phyloP scores from a whole-genome alignment of 2,888 invertebrate genomes.

The Taenaris catops region DNA sequence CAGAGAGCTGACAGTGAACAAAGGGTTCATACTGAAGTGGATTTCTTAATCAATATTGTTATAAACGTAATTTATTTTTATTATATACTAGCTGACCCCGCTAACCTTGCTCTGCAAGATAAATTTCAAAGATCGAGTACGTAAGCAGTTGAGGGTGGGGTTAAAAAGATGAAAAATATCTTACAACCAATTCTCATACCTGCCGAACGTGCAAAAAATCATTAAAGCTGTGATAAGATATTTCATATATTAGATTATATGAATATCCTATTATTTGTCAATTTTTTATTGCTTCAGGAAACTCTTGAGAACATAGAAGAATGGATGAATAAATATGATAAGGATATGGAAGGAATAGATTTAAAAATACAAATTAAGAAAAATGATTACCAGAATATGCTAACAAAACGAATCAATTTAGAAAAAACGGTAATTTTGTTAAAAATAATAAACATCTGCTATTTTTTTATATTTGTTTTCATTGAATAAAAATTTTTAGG shows the following conservation, averaged over 20 bases:
- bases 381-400: constrained; percentile 41
- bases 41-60: constrained; percentile 41
- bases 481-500: no score
- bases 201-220: no score
- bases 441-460: no score
- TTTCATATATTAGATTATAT: not conserved
- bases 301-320: constrained; percentile 48
- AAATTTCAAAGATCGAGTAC: no score
- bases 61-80: constrained; percentile 45
- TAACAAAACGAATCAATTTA: constrained; percentile 35
- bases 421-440: constrained; percentile 42
- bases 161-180: no score
- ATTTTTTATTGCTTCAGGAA: constrained; percentile 36
- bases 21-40: constrained; percentile 56
- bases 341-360: constrained; percentile 53
- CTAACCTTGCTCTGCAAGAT: no score
- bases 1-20: constrained; percentile 45
- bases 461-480: no score
- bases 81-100: no score
- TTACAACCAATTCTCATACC: no score
- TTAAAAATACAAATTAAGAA: constrained; percentile 55
- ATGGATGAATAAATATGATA: constrained; percentile 62
- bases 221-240: no score
- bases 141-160: no score
- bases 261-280: not conserved